Evolutionary conservation across 2,113 vertebrate species (phyloP), one percentile per base, ranked within the genome.

Genomic region (Nothoprocta pentlandii): DNA sequence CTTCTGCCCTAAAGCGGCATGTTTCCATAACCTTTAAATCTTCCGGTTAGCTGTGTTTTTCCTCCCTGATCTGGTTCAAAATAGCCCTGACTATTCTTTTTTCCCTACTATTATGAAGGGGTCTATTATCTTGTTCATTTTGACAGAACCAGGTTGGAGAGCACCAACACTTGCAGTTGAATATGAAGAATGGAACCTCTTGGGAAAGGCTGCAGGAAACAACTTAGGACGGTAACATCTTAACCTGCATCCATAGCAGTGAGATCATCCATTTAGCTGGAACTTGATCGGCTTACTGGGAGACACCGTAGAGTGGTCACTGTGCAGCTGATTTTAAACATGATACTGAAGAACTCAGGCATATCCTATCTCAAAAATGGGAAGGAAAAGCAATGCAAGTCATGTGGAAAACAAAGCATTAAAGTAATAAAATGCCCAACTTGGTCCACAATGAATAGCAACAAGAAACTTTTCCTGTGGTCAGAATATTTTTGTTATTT

Each of bases 291-390:
- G 23, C 28, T 36, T 75, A 23, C 1, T 1, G 28, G 53, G 28
- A 62, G 44, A 16, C 41, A 36, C 12, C 54, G 20, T 84, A 30
- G 61, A 63, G 8, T 0, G 0, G 14, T 53, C 46, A 34, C 46
- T 42, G 3, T 19, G 9, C 21, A 89, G n/a, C 4, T 59, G 53
- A 30, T 61, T 17, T 69, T 46, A 78, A 56, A 51, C 8, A 42
- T 5, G 30, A 25, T 36, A 39, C 68, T 73, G 90, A 87, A 80
- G 42, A 76, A 44, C 12, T 62, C 30, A 13, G n/a, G 47, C 34
- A 59, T 44, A 83, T 54, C 53, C 54, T 51, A 54, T 62, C 41
- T 62, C 58, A 46, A 73, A 84, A 76, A n/a, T 8, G 28, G n/a
- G 2, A 2, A 62, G 78, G 26, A 66, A 21, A 42, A 89, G 22